Evolutionary conservation across 2,888 invertebrate species (phyloP), one percentile per base, ranked within the genome.

Genomic region (Prenolepis imparis): DNA sequence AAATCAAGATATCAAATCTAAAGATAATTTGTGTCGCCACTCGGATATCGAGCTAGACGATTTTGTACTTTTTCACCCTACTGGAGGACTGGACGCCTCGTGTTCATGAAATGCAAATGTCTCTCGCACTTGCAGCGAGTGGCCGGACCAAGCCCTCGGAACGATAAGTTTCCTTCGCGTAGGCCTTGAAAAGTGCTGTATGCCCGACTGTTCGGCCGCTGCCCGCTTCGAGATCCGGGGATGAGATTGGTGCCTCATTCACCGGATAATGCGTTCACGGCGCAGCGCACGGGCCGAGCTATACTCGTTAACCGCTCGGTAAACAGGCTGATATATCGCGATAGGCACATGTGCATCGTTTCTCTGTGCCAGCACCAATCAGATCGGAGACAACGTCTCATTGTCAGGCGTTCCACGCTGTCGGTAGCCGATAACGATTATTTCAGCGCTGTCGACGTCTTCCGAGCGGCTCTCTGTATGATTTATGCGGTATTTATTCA

Each of bases 251-350:
- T 73, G 72, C 77, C 88, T 89, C 88, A 88, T 91, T 90, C 90
- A 87, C 75, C 84, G 86, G 87, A 89, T 90, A 90, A 91, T 91
- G 90, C 90, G 88, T 86, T 86, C 88, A 85, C 88, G 84, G 83
- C 85, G 81, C 83, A 59, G 83, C 85, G 81, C 83, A 59, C 78
- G 77, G 41, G 21, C 68, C 82, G 70, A 55, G 67, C 78, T 77
- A 84, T 80, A 86, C 89, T 90, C 90, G 89, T 89, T 89, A 89
- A 87, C 82, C 80, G 78, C 82, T 84, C 55, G 66, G 75, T 90
- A 89, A 90, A 90, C 89, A 86, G 81, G 85, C 90, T 85, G 89
- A 89, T 86, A 64, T 74, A 84, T 80, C 85, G 61, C 67, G 83
- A 55, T 61, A 66, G 84, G 61, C 57, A 41, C 75, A 48, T 21